A percentile compares a stretch with the other conserved stretches of the same genome.
phyloP scores from a whole-genome alignment of 2,888 invertebrate species.

The Hirtodrosophila trivittata region DNA sequence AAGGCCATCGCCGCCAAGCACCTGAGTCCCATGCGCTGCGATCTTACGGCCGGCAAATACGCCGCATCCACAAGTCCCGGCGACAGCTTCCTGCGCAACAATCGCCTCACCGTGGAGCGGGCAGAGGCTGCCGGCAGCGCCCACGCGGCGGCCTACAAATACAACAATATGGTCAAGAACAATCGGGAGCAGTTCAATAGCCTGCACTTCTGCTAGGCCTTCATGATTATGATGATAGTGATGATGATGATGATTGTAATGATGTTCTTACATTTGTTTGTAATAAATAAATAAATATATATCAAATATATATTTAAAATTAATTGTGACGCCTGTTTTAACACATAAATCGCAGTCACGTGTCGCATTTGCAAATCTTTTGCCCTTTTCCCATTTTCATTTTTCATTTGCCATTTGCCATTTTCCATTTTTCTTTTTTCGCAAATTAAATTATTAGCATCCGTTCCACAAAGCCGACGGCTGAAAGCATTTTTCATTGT shows the following conservation, averaged over 20 bases:
- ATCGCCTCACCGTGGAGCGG: slow-evolving; percentile 38
- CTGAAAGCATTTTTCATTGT: slow-evolving; percentile 74
- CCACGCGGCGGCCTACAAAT: slow-evolving; percentile 61
- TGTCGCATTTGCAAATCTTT: slow-evolving; percentile 37
- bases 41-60: slow-evolving; percentile 48
- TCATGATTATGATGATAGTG: slow-evolving; percentile 4
- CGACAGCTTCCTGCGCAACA: slow-evolving; percentile 57
- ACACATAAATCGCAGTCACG: slow-evolving; percentile 71
- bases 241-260: slow-evolving; percentile 6
- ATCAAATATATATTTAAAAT: slow-evolving; percentile 41
- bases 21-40: slow-evolving; percentile 75
- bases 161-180: slow-evolving; percentile 81
- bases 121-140: neutral
- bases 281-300: slow-evolving; percentile 48
- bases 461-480: slow-evolving; percentile 45
- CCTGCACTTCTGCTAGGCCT: slow-evolving; percentile 80
- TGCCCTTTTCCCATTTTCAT: slow-evolving; percentile 5
- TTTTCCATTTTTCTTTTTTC: slow-evolving; percentile 18
- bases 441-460: slow-evolving; percentile 69
- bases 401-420: slow-evolving; percentile 15
- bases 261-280: slow-evolving; percentile 37
- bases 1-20: slow-evolving; percentile 78
- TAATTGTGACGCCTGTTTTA: slow-evolving; percentile 59
- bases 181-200: slow-evolving; percentile 82
- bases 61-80: slow-evolving; percentile 67